These are phyloP conservation scores for Pseudotriccus pelzelni DNA, from an alignment of 2,797 vertebrate genomes.

Conservation along the genomic window DNA sequence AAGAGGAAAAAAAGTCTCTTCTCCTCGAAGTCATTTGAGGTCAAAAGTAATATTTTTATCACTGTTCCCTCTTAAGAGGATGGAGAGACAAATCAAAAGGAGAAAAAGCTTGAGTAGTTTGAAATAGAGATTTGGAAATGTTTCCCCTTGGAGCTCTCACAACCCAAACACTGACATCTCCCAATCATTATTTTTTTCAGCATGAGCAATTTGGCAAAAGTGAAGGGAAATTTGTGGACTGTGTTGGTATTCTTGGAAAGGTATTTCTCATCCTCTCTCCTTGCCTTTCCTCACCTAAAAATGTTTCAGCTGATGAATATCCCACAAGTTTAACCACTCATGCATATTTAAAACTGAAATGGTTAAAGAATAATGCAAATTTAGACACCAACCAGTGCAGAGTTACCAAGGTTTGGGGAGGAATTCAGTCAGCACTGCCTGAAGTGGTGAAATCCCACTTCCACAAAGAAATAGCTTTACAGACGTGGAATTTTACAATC, in stretches of 20 bases:
- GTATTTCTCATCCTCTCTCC: not conserved
- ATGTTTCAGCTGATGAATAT: not conserved
- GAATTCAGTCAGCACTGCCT: not conserved
- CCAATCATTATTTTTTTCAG: slow-evolving; percentile 2
- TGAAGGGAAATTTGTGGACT: not conserved
- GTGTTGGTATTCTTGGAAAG: not conserved
- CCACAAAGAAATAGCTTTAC: not conserved
- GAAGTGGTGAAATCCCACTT: not conserved
- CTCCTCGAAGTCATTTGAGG: not conserved
- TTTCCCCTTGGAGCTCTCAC: not conserved
- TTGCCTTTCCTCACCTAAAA: not conserved
- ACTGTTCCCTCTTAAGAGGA: not conserved
- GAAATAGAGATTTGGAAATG: not conserved
- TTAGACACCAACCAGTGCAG: not conserved
- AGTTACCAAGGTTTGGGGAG: not conserved
- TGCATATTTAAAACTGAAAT: not conserved
- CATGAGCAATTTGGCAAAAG: slow-evolving; percentile 3
- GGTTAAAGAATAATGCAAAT: not conserved
- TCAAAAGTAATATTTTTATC: slow-evolving; percentile 41
- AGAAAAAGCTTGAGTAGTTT: not conserved
- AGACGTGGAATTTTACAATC: not conserved
- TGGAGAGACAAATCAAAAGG: not conserved
- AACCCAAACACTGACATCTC: not conserved
- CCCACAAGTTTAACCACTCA: not conserved
- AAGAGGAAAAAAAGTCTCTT: not conserved